These are phyloP conservation scores for Teleopsis dalmanni DNA, from an alignment of 1,140 invertebrate species.

Conservation along the genomic window DNA sequence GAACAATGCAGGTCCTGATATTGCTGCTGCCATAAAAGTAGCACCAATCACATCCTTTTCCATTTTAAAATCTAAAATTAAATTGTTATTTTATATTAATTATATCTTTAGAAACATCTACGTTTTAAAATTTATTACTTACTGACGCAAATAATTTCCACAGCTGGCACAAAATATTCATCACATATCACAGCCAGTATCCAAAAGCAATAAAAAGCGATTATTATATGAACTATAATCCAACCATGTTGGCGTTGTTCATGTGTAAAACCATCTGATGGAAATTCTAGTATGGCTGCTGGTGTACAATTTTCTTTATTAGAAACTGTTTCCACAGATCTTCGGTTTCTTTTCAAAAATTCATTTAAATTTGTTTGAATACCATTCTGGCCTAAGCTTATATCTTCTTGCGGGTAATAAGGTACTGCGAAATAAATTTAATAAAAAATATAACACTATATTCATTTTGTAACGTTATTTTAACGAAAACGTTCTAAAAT, in stretches of 20 bases:
- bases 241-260: conserved; percentile 58
- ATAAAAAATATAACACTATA: too few relatives aligned
- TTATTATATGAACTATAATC: conserved; percentile 61
- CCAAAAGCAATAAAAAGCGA: conserved; percentile 72
- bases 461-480: too few relatives aligned
- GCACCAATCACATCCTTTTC: conserved; percentile 76
- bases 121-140: conserved; percentile 44
- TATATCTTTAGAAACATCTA: background rate
- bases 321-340: too few relatives aligned
- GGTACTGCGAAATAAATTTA: too few relatives aligned
- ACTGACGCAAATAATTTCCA: conserved; percentile 77
- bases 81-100: background rate
- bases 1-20: conserved; percentile 88
- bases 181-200: conserved; percentile 76
- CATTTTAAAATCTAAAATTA: conserved; percentile 57
- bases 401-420: too few relatives aligned
- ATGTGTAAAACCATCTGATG: conserved; percentile 63
- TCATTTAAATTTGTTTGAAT: too few relatives aligned
- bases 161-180: conserved; percentile 78
- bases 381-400: too few relatives aligned
- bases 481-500: too few relatives aligned
- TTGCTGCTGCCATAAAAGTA: conserved; percentile 89
- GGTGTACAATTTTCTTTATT: conserved; percentile 53
- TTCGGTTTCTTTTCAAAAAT: too few relatives aligned
- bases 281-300: conserved; percentile 71